These are phyloP conservation scores for Sitta carolinensis DNA, from an alignment of 2,797 vertebrate species.

Conservation along the genomic window DNA sequence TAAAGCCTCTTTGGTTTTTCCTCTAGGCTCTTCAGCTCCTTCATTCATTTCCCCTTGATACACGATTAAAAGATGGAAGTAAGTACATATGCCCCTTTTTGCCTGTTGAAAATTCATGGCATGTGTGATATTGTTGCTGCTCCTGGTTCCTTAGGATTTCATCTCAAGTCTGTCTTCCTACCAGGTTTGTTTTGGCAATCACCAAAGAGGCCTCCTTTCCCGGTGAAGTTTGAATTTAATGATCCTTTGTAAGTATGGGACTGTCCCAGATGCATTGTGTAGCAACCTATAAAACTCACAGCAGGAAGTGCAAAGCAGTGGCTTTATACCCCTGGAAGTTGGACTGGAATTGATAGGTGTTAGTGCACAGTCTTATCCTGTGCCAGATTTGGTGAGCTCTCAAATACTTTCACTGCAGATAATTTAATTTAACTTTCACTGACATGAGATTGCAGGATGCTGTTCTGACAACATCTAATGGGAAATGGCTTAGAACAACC, in stretches of 20 bases:
- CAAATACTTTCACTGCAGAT: not conserved
- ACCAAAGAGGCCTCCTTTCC: conserved; percentile 93
- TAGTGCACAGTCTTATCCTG: not conserved
- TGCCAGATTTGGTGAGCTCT: not conserved
- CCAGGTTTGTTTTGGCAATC: conserved; percentile 99
- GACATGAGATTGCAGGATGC: not conserved
- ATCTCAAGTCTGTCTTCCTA: conserved; percentile 35
- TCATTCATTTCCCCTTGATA: conserved; percentile 95
- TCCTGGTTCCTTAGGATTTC: conserved; percentile 14
- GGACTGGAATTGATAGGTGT: not conserved
- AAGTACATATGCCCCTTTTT: conserved; percentile 69
- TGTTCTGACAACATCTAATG: not conserved
- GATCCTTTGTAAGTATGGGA: conserved; percentile 90
- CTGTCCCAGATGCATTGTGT: not conserved
- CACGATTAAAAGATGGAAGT: conserved; percentile 98
- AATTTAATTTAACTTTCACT: not conserved
- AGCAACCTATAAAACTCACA: not conserved
- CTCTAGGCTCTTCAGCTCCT: conserved; percentile 91
- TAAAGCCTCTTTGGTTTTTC: not conserved
- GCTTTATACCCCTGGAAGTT: not conserved
- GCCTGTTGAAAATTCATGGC: not conserved
- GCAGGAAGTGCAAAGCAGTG: not conserved
- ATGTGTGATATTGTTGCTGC: accelerated
- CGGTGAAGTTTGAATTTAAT: conserved; percentile 90
- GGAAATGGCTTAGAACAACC: not conserved